Base-by-base conservation (phyloP, 2,888 invertebrate genomes). In the Cheilosia vulpina region DNA sequence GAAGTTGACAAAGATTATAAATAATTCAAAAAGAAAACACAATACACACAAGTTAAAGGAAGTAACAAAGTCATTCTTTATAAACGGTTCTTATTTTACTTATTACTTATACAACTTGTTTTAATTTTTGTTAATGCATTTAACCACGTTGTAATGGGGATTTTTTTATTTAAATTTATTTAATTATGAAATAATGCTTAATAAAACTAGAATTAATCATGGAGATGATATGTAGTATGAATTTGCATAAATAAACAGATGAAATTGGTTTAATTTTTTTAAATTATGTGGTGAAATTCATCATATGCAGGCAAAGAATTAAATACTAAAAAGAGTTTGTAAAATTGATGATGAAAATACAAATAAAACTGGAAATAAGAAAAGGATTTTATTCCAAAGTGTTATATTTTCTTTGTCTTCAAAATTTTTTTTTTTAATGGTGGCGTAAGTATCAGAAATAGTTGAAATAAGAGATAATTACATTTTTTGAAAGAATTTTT, bases 61-160 rank as follows among this genome's bases (percentile, higher is more conserved):
- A 71, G 6, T 31, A 27, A 41, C n/a, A 60, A 15, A 84, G 69
- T 63, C 80, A 84, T 84, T 79, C 69, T 84, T 71, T 68, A 68
- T 53, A 78, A 55, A 71, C 27, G 55, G 55, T 69, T 69, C 45
- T 69, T 63, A 47, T 69, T 69, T 78, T 71, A 45, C 31, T 83
- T 73, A 69, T 78, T 71, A 45, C 31, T 83, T 73, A 69, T 69
- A 50, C 43, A 41, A 45, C 31, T 60, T 55, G 65, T 72, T 55
- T 73, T 83, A 45, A 62, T 73, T 75, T 78, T 65, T 65, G 17
- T 71, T 76, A 65, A 76, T 84, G 80, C 84, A 84, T 84, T 84
- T 84, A 84, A 84, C 65, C 69, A 79, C 53, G 47, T 69, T 75
- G 73, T 84, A 79, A 78, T 75, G 75, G 80, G 84, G 27, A 55